phyloP scores from a whole-genome alignment of 2,888 invertebrate species.

The Brachypalpus laphriformis region DNA sequence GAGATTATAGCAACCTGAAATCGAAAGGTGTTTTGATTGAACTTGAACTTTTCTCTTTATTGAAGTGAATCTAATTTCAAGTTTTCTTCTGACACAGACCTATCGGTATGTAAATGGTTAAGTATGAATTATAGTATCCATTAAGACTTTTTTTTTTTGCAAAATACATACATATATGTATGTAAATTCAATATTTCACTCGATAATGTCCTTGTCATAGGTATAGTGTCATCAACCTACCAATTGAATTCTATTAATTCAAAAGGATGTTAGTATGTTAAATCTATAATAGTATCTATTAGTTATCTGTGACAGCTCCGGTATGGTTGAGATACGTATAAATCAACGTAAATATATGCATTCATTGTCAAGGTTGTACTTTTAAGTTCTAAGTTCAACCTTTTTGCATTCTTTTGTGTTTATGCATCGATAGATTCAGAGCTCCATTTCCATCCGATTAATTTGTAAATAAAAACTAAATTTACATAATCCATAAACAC shows the following conservation, averaged over 20 bases:
- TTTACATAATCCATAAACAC: background rate
- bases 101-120: background rate
- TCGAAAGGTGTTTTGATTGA: slow-evolving; percentile 14
- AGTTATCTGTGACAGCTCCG: background rate
- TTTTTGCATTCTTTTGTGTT: background rate
- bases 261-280: background rate
- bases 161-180: no score
- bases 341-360: background rate
- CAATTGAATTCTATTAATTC: background rate
- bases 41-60: slow-evolving; percentile 20
- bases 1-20: background rate
- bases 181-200: background rate
- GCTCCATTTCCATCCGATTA: background rate
- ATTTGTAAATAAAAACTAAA: background rate
- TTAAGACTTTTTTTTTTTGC: background rate
- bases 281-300: background rate
- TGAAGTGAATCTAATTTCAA: background rate
- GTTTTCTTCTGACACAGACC: background rate
- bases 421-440: background rate
- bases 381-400: background rate
- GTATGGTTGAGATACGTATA: background rate
- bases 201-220: background rate
- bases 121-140: background rate
- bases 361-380: slow-evolving; percentile 19
- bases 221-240: background rate